A percentile compares a stretch with the other conserved stretches of the same genome.
phyloP scores from a whole-genome alignment of 2,113 vertebrate species.

The Furnarius figulus region DNA sequence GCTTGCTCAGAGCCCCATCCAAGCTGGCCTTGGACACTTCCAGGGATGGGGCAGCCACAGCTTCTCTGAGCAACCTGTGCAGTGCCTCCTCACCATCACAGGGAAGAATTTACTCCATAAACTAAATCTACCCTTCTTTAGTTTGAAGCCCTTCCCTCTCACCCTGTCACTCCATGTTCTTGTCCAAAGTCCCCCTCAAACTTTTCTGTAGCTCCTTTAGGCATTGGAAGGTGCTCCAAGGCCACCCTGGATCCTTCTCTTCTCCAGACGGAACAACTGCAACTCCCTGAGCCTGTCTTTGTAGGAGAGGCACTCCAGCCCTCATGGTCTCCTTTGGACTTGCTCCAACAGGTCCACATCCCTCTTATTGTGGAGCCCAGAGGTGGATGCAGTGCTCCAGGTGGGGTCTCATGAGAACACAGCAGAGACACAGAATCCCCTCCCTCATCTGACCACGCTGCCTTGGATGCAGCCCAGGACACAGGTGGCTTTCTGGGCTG shows the following conservation, averaged over 20 bases:
- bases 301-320: neutral
- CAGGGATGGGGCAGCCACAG: neutral
- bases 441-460: neutral
- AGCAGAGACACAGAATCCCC: neutral
- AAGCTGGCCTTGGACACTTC: neutral
- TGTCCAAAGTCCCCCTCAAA: neutral
- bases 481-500: neutral
- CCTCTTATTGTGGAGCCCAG: neutral
- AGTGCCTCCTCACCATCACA: neutral
- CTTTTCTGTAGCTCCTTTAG: neutral
- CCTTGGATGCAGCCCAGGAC: neutral
- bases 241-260: neutral
- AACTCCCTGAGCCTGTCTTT: neutral
- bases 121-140: neutral
- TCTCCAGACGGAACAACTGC: neutral
- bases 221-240: neutral
- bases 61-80: neutral
- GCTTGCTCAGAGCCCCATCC: neutral
- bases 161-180: neutral
- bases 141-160: neutral
- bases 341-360: neutral
- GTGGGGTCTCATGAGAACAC: neutral
- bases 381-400: neutral
- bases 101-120: neutral
- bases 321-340: neutral